Evolutionary conservation across 2,888 invertebrate genomes (phyloP).

Genomic region (Timandra comae): DNA sequence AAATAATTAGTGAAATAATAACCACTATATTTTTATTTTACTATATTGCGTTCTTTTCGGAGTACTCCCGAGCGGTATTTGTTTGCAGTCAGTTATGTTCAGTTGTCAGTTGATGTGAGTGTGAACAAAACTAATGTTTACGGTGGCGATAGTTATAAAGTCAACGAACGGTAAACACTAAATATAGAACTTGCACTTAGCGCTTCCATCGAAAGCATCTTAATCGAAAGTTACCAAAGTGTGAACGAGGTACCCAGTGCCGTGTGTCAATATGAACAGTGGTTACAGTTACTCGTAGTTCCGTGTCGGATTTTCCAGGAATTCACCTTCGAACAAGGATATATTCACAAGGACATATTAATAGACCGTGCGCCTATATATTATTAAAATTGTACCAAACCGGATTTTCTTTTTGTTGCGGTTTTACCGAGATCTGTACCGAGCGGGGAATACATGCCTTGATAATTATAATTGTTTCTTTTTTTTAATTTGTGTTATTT

Average conservation of each 20-base stretch:
- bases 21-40: too few relatives aligned
- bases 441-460: background rate
- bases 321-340: constrained; percentile 1
- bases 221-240: constrained; percentile 17
- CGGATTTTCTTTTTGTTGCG: background rate
- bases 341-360: constrained; percentile 1
- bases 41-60: too few relatives aligned
- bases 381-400: background rate
- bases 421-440: constrained; percentile 6
- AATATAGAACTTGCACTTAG: constrained; percentile 17
- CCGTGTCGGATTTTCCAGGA: constrained; percentile 17
- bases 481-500: too few relatives aligned
- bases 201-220: constrained; percentile 14
- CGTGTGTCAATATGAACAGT: constrained; percentile 9
- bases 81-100: too few relatives aligned
- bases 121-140: too few relatives aligned
- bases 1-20: too few relatives aligned
- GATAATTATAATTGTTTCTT: too few relatives aligned
- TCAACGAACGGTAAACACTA: too few relatives aligned
- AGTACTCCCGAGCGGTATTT: too few relatives aligned
- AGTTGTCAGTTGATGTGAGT: too few relatives aligned
- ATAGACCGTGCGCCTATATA: constrained; percentile 12
- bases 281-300: constrained; percentile 15
- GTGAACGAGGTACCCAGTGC: constrained; percentile 13
- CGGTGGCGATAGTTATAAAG: too few relatives aligned